Evolutionary conservation across 2,113 vertebrate genomes (phyloP).

Genomic region (Enhydra lutris): DNA sequence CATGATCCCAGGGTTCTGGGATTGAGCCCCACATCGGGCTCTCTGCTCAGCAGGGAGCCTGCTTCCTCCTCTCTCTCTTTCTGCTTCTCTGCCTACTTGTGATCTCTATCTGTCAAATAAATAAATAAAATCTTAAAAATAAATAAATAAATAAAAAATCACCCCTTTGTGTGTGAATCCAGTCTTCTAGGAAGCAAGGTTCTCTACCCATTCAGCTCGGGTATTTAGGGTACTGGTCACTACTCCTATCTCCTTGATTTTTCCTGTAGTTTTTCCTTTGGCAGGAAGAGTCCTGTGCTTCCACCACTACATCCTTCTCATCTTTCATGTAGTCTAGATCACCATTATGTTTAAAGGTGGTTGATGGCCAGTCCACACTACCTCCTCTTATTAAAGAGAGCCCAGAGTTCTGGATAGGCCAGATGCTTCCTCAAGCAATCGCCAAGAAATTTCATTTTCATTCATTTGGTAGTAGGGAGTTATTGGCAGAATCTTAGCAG

Average conservation of each 20-base stretch:
- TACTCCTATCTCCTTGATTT: neutral
- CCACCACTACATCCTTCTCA: neutral
- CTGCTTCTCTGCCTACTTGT: too few species aligned
- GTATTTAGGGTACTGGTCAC: neutral
- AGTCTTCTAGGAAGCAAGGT: neutral
- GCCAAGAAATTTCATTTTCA: neutral
- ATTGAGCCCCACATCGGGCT: too few species aligned
- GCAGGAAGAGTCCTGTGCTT: neutral
- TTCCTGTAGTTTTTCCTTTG: neutral
- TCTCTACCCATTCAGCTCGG: neutral
- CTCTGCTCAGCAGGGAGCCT: too few species aligned
- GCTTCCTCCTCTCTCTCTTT: too few species aligned
- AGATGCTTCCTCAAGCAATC: neutral
- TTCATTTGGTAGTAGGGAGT: neutral
- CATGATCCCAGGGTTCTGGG: too few species aligned
- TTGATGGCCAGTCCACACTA: neutral
- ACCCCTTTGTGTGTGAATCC: neutral
- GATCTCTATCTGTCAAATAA: too few species aligned
- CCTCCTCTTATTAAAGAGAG: neutral
- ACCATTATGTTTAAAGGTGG: neutral
- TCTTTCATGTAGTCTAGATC: neutral
- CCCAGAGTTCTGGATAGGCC: neutral
- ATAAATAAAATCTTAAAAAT: too few species aligned
- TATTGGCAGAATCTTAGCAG: neutral
- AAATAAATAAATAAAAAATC: neutral